These are phyloP conservation scores for Luehdorfia chinensis DNA, from an alignment of 1,140 invertebrate species.

Conservation along the genomic window DNA sequence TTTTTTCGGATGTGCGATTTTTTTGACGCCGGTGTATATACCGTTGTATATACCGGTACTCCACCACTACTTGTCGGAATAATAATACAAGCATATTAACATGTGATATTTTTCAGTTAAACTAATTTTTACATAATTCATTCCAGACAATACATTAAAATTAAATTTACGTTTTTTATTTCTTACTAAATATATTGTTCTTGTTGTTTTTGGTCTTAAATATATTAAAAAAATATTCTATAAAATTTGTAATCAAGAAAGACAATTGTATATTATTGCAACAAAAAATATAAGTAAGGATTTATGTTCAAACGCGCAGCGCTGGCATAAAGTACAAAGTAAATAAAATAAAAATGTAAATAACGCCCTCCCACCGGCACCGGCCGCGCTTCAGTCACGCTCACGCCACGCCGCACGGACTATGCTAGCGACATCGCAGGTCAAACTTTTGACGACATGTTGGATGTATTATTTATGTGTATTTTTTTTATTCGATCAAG, in stretches of 20 bases:
- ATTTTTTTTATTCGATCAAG: too few species aligned
- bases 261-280: not conserved
- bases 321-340: constrained; percentile 18
- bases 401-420: constrained; percentile 20
- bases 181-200: constrained; percentile 1
- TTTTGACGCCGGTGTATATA: too few species aligned
- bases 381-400: constrained; percentile 27
- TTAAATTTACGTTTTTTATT: not conserved
- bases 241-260: constrained; percentile 8
- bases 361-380: too few species aligned
- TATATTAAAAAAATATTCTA: too few species aligned
- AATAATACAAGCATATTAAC: too few species aligned
- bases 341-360: constrained; percentile 71
- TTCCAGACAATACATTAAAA: too few species aligned
- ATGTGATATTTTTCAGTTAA: too few species aligned
- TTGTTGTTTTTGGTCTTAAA: not conserved
- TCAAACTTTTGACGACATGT: constrained; percentile 33
- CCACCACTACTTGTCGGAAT: too few species aligned
- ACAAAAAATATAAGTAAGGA: not conserved
- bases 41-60: too few species aligned
- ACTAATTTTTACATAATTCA: too few species aligned
- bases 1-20: too few species aligned
- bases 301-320: not conserved
- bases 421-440: constrained; percentile 19
- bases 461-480: too few species aligned